Evolutionary conservation across 2,888 invertebrate species (phyloP), one percentile per base, ranked within the genome.

Genomic region (Ariolimax columbianus): DNA sequence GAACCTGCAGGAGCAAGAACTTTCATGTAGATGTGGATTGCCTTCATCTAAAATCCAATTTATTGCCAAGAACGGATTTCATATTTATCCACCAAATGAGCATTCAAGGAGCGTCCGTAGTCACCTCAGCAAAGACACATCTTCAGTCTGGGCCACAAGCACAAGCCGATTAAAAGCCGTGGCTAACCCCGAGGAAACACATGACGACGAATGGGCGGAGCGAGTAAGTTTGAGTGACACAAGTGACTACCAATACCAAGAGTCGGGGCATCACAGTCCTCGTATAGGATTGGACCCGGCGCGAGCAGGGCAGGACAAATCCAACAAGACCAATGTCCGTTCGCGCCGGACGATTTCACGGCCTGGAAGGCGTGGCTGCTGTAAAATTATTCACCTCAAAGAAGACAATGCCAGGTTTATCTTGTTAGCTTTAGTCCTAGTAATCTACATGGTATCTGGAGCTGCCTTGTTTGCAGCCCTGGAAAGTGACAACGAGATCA

Each of bases 341-440:
- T 75, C 80, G 81, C 85, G 85, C 85, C 80, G 86, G 82, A 73
- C 47, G 63, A 86, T 89, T 87, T 83, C 86, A 30, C 87, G 88
- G 40, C 85, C 86, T 17, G 86, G 86, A 51, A 77, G 88, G 72
- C 90, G 92, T 79, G 94, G 95, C 73, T 95, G 95, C 89, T 94
- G 94, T 85, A 92, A 92, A 75, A 88, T 93, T 79, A 92, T 95
- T 68, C 95, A 95, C 89, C 94, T 96, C 90, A 95, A 95, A 88
- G 96, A 96, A 93, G 96, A 96, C 94, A 96, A 96, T 94, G 95
- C 96, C 86, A 94, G 96, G 88, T 96, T 96, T 92, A 92, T 96
- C 86, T 95, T 96, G 73, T 94, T 96, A 86, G 95, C 95, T 84
- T 89, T 95, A 36, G 95, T 96, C 55, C 94, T 96, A 90, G 93